These are phyloP conservation scores for Trichopria drosophilae DNA, from an alignment of 2,888 invertebrate genomes.

Conservation along the genomic window DNA sequence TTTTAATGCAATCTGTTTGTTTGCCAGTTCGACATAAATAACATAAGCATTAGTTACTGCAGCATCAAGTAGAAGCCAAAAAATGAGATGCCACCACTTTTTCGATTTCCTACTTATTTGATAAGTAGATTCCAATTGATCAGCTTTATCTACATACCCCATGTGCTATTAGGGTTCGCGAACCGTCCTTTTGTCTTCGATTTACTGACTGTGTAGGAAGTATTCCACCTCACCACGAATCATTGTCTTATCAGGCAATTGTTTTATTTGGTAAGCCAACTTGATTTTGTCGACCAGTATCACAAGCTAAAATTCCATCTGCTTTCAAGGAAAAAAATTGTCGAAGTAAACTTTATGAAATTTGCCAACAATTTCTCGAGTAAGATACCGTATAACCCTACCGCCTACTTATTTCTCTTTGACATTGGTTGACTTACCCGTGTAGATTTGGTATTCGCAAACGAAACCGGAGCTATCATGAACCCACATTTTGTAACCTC, in stretches of 20 bases:
- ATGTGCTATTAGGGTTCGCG: conserved; percentile 18
- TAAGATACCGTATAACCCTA: conserved; percentile 40
- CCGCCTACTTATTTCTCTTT: conserved; percentile 37
- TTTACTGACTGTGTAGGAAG: conserved; percentile 24
- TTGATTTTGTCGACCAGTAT: conserved; percentile 26
- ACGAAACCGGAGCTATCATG: conserved; percentile 18
- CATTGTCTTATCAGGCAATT: conserved; percentile 21
- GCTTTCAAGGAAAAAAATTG: conserved; percentile 28
- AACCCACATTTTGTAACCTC: conserved; percentile 26
- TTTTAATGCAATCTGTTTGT: conserved; percentile 2
- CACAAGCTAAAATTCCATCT: conserved; percentile 28
- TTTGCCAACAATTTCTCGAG: conserved; percentile 20
- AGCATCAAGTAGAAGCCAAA: conserved; percentile 24
- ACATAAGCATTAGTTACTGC: conserved; percentile 18
- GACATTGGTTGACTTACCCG: conserved; percentile 36
- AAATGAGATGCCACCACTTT: conserved; percentile 29
- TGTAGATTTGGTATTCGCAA: conserved; percentile 42
- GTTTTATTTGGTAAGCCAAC: conserved; percentile 22
- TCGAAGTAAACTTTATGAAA: conserved; percentile 29
- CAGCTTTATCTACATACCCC: conserved; percentile 25
- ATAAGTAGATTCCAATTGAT: conserved; percentile 20
- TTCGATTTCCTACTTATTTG: conserved; percentile 20
- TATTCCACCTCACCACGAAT: conserved; percentile 24
- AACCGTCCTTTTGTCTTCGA: conserved; percentile 10
- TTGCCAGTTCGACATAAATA: conserved; percentile 15